These are phyloP conservation scores for Cariama cristata DNA, from an alignment of 2,113 vertebrate species.

Conservation along the genomic window DNA sequence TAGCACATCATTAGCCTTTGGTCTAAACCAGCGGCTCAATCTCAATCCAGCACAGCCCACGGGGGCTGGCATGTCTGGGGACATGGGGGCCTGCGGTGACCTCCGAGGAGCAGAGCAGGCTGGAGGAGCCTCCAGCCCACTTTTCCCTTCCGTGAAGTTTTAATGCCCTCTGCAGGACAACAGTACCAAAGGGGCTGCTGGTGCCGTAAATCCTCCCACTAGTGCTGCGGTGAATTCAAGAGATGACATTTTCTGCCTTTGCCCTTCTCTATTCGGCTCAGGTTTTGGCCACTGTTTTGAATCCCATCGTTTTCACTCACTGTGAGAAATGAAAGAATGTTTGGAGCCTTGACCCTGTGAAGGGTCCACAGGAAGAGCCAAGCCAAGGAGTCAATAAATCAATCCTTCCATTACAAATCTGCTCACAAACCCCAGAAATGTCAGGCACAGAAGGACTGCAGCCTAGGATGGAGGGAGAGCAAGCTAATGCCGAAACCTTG, in stretches of 20 bases:
- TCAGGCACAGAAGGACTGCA: not conserved
- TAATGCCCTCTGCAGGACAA: constrained; percentile 65
- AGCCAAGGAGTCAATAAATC: not conserved
- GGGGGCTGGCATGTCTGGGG: not conserved
- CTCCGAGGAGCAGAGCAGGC: not conserved
- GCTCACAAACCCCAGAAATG: not conserved
- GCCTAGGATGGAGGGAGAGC: not conserved
- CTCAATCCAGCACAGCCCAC: not conserved
- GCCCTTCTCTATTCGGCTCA: not conserved
- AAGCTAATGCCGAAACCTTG: not conserved
- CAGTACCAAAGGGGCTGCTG: not conserved
- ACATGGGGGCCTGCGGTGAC: not conserved
- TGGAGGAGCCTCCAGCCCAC: not conserved
- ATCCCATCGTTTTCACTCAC: not conserved
- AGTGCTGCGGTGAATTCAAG: not conserved
- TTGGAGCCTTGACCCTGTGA: not conserved
- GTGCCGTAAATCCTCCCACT: not conserved
- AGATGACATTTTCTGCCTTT: not conserved
- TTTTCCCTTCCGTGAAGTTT: constrained; percentile 17
- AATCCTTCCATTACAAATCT: not conserved
- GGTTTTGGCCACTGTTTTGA: not conserved
- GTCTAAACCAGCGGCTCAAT: not conserved
- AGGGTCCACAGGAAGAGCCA: not conserved
- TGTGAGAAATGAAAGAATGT: not conserved
- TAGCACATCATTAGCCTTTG: not conserved